These are phyloP conservation scores for Percina caprodes DNA, from an alignment of 2,113 vertebrate species.

Conservation along the genomic window DNA sequence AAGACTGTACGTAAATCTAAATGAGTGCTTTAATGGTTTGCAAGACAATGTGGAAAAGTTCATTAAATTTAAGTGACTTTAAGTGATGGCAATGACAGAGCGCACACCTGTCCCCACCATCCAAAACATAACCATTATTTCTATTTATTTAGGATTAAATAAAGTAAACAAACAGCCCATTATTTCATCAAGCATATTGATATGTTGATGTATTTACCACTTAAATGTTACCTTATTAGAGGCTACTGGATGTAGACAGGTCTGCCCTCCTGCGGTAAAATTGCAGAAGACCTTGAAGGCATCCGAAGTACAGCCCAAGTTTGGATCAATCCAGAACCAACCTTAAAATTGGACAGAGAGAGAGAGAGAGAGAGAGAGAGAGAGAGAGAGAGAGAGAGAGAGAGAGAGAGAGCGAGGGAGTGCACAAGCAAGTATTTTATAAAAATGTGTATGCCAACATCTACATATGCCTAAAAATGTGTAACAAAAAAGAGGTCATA, in stretches of 20 bases:
- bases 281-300: conserved; percentile 98
- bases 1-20: background rate
- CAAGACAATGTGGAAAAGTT: background rate
- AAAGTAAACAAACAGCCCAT: background rate
- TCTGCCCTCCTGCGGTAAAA: conserved; percentile 97
- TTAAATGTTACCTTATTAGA: conserved; percentile 88
- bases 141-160: background rate
- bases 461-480: background rate
- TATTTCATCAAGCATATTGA: background rate
- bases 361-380: background rate
- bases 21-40: background rate
- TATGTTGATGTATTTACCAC: background rate
- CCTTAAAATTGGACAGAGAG: conserved; percentile 77
- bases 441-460: background rate
- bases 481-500: no score
- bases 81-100: background rate
- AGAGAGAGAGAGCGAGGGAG: background rate
- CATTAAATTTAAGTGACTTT: background rate
- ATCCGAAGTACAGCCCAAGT: conserved; percentile 95
- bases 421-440: background rate
- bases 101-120: background rate
- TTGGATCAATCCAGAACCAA: conserved; percentile 98
- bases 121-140: background rate
- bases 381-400: background rate
- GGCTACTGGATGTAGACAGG: conserved; percentile 90